These are phyloP conservation scores for Steinernema feltiae DNA, from an alignment of 1,140 invertebrate genomes.

Conservation along the genomic window DNA sequence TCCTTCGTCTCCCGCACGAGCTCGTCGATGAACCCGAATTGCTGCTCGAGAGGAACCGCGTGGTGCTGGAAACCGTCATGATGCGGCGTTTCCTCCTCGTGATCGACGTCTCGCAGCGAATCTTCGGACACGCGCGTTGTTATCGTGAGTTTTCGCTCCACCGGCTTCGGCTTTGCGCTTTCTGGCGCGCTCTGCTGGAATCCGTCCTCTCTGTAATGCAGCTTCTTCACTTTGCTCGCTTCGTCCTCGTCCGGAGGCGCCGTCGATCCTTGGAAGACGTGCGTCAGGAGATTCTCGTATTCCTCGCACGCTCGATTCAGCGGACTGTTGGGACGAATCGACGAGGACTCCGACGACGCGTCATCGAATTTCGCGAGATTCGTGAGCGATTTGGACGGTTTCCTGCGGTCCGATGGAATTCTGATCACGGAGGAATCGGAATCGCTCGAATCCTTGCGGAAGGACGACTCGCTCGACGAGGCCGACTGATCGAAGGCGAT, in stretches of 20 bases:
- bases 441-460: neutral
- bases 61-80: neutral
- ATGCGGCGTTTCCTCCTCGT: neutral
- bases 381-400: neutral
- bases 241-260: neutral
- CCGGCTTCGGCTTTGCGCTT: neutral
- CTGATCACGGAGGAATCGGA: neutral
- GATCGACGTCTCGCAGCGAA: neutral
- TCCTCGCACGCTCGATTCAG: neutral
- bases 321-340: neutral
- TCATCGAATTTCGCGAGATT: neutral
- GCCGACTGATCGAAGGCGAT: neutral
- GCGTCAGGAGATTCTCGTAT: neutral
- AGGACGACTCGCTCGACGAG: neutral
- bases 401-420: neutral
- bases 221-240: neutral
- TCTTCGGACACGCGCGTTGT: neutral
- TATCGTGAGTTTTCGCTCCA: neutral
- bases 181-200: neutral
- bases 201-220: neutral
- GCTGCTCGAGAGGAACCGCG: neutral
- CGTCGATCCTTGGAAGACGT: neutral
- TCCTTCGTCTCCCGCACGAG: neutral
- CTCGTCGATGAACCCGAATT: conserved; percentile 6
- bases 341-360: neutral